These are phyloP conservation scores for Muscicapa striata DNA, from an alignment of 2,797 vertebrate species.

Conservation along the genomic window DNA sequence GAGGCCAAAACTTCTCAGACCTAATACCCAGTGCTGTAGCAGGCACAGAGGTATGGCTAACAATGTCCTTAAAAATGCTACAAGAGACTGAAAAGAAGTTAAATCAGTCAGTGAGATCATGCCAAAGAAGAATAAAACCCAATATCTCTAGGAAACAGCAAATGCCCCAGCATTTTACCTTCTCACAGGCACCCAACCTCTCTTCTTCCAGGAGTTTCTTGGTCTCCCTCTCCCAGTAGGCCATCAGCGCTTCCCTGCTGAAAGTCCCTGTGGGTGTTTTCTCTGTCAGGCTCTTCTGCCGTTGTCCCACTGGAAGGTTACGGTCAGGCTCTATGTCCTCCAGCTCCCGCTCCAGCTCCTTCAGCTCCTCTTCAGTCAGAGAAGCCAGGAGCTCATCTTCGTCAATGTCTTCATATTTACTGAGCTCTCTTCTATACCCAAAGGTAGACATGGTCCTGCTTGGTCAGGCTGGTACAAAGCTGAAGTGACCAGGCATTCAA, in stretches of 20 bases:
- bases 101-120: not conserved
- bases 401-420: slow-evolving; percentile 96
- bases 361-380: slow-evolving; percentile 91
- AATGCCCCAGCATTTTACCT: slow-evolving; percentile 67
- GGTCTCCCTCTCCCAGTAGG: slow-evolving; percentile 96
- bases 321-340: slow-evolving; percentile 90
- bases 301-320: slow-evolving; percentile 89
- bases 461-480: slow-evolving; percentile 53
- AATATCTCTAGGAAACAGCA: not conserved
- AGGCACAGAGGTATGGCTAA: not conserved
- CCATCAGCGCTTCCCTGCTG: slow-evolving; percentile 91
- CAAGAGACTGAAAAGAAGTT: not conserved
- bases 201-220: slow-evolving; percentile 90
- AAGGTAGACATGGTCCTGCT: slow-evolving; percentile 89
- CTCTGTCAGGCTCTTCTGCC: slow-evolving; percentile 93
- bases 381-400: slow-evolving; percentile 96
- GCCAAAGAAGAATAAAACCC: not conserved
- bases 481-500: slow-evolving; percentile 70
- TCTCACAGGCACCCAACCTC: slow-evolving; percentile 75
- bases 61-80: not conserved
- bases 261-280: slow-evolving; percentile 93
- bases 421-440: slow-evolving; percentile 93
- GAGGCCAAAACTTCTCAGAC: not conserved
- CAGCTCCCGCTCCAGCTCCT: slow-evolving; percentile 93
- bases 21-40: accelerated